Evolutionary conservation across 2,113 vertebrate species (phyloP).

Genomic region (Anolis carolinensis): DNA sequence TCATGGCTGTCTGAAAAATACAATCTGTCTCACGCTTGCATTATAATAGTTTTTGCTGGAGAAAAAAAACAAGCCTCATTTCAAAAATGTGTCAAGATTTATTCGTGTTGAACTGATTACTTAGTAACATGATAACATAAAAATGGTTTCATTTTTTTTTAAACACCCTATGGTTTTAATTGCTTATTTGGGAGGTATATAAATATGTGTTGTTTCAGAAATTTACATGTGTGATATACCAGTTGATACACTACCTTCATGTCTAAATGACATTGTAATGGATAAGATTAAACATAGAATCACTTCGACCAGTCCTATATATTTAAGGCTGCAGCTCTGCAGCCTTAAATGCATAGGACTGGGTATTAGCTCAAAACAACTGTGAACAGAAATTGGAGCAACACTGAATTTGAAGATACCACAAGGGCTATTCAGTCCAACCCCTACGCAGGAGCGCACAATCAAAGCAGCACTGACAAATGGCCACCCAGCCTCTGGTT

Average conservation of each 20-base stretch:
- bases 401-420: too few species aligned
- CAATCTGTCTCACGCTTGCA: constrained; percentile 26
- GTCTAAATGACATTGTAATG: not conserved
- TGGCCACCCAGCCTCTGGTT: too few species aligned
- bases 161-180: not conserved
- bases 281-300: not conserved
- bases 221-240: constrained; percentile 17
- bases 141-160: not conserved
- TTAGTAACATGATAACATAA: constrained; percentile 4
- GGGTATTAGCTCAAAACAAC: too few species aligned
- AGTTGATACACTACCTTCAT: not conserved
- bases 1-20: constrained; percentile 22
- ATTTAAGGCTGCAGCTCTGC: not conserved
- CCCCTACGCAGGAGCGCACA: too few species aligned
- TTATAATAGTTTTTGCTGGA: not conserved
- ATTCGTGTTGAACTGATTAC: constrained; percentile 16
- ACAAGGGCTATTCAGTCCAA: too few species aligned
- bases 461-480: too few species aligned
- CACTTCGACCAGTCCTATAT: not conserved
- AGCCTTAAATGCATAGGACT: too few species aligned
- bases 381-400: not conserved
- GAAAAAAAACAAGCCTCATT: not conserved
- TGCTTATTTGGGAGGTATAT: not conserved
- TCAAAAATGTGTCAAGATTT: constrained; percentile 15
- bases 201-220: not conserved